Evolutionary conservation across 2,888 invertebrate species (phyloP).

Genomic region (Drosophila sordidapex): DNA sequence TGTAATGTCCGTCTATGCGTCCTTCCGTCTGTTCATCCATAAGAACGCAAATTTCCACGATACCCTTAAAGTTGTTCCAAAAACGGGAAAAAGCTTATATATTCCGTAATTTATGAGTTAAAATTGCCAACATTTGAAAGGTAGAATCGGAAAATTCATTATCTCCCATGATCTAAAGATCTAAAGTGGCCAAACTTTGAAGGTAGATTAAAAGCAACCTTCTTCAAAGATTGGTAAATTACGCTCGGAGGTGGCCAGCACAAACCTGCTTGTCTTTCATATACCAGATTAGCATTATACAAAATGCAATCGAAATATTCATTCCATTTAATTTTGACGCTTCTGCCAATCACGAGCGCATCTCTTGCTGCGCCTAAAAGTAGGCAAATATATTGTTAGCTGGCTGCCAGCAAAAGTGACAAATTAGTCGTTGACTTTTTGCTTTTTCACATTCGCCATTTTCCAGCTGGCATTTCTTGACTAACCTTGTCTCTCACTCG

Average conservation of each 20-base stretch:
- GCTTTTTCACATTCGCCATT: constrained; percentile 31
- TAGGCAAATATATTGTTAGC: constrained; percentile 28
- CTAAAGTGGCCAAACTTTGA: not conserved
- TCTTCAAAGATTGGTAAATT: not conserved
- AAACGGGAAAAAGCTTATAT: too few relatives aligned
- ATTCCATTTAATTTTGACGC: not conserved
- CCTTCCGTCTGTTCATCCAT: not conserved
- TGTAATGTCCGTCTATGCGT: not conserved
- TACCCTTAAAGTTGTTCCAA: too few relatives aligned
- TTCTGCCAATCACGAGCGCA: constrained; percentile 16
- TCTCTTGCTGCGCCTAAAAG: constrained; percentile 34
- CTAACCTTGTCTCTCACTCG: constrained; percentile 27
- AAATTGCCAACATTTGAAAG: too few relatives aligned
- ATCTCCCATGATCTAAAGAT: not conserved
- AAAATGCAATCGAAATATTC: not conserved
- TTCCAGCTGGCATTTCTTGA: constrained; percentile 29
- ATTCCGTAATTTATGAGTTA: too few relatives aligned
- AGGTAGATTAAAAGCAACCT: not conserved
- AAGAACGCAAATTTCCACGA: too few relatives aligned
- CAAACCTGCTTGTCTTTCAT: not conserved
- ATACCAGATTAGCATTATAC: not conserved
- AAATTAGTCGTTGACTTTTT: constrained; percentile 47
- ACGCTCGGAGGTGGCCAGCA: not conserved
- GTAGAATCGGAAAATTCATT: not conserved
- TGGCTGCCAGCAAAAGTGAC: constrained; percentile 43